Base-by-base conservation (phyloP, 2,113 vertebrate genomes). In the Lasiurus borealis region DNA sequence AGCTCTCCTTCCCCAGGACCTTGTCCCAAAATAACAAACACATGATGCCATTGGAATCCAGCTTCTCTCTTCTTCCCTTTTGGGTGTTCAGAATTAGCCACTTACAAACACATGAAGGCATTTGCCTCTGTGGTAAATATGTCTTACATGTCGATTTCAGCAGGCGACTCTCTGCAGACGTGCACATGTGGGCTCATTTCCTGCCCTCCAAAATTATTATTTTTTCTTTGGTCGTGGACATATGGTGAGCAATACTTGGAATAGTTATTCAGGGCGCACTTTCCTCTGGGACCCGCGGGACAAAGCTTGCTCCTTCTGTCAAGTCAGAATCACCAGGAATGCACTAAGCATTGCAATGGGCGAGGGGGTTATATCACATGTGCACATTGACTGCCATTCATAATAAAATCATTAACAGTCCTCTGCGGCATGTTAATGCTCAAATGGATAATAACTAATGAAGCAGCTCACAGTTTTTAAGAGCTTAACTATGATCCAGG, bases 151-250 rank as follows among this genome's bases (percentile, higher is more conserved):
- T 97, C 54, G 13, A 95, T 96, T 97, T 97, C 97, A 96, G 95
- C 97, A 94, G 95, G 96, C 95, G 12, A 96, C 91, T 96, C 92
- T 95, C 96, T 88, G 88, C 90, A 97, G 92, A 95, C 72, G 5
- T 92, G 92, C 97, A 97, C 97, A 97, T 97, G 96, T 97, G 97
- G 96, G 95, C 96, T 97, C 97, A 97, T 97, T 97, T 97, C 97
- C 97, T 97, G 97, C 92, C 95, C 97, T 97, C 96, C 89, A 88
- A 97, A 97, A 96, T 96, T 92, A 94, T 96, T 95, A 44, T 46
- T 73, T 16, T 71, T 77, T 77, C 92, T 94, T 87, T 69, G 95
- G 90, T 88, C 77, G 78, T 92, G 96, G 97, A 97, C 97, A 97
- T 97, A 97, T 96, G 97, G 97, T 95, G 91, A 97, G 96, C 97